These are phyloP conservation scores for Drosophila bifasciata DNA, from an alignment of 1,140 invertebrate species.

Conservation along the genomic window DNA sequence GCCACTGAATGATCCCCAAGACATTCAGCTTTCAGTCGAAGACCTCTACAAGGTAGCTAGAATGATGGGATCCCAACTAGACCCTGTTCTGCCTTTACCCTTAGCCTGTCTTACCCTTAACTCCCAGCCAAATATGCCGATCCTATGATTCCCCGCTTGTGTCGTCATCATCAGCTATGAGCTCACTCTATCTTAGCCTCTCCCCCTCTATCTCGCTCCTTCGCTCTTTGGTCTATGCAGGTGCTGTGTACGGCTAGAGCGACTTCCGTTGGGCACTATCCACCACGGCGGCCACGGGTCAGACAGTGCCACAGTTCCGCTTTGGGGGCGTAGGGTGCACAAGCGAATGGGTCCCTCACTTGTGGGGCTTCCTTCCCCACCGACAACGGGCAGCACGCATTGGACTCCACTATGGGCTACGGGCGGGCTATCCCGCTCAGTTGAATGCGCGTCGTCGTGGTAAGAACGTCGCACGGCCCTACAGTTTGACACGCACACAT, in stretches of 20 bases:
- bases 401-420: slow-evolving; percentile 20
- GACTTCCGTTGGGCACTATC: slow-evolving; percentile 4
- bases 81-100: too few species aligned
- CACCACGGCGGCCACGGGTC: slow-evolving; percentile 27
- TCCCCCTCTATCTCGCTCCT: not conserved
- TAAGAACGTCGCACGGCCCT: slow-evolving; percentile 41
- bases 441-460: slow-evolving; percentile 64
- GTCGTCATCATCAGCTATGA: slow-evolving; percentile 31
- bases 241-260: slow-evolving; percentile 28
- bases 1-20: too few species aligned
- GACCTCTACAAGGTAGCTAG: too few species aligned
- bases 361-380: slow-evolving; percentile 68
- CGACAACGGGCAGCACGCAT: slow-evolving; percentile 28
- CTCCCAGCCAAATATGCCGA: too few species aligned
- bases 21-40: too few species aligned
- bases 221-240: slow-evolving; percentile 10
- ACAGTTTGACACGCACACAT: slow-evolving; percentile 56
- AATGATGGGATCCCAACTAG: too few species aligned
- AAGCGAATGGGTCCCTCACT: slow-evolving; percentile 20
- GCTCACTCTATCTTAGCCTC: slow-evolving; percentile 57
- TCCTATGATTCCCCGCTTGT: not conserved
- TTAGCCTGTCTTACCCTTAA: too few species aligned
- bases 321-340: slow-evolving; percentile 29
- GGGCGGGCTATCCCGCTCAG: slow-evolving; percentile 60
- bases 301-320: slow-evolving; percentile 2